phyloP scores from a whole-genome alignment of 2,113 vertebrate genomes.

The Corvus cornix region DNA sequence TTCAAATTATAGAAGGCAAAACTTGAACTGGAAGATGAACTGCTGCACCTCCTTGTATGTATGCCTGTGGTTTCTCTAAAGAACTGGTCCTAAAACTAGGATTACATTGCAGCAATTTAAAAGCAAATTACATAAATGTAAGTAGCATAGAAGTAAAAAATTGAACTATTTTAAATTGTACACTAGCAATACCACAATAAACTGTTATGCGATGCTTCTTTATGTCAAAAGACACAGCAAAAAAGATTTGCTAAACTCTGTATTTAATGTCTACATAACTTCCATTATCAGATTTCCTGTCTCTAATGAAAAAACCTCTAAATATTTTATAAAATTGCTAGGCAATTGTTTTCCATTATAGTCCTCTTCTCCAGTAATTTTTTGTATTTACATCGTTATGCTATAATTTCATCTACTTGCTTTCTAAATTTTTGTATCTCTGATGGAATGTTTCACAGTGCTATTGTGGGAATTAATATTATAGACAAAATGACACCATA shows the following conservation, averaged over 20 bases:
- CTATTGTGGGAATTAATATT: background rate
- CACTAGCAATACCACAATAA: background rate
- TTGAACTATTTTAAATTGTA: background rate
- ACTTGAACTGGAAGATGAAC: background rate
- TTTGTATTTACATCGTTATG: background rate
- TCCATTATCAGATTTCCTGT: background rate
- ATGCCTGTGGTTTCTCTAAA: background rate
- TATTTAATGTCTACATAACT: background rate
- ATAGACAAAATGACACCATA: background rate
- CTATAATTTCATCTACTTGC: background rate
- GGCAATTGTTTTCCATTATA: background rate
- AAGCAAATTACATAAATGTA: background rate
- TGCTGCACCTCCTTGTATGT: background rate
- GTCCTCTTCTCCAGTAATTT: background rate
- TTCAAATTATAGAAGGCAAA: background rate
- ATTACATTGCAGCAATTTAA: background rate
- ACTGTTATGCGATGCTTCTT: background rate
- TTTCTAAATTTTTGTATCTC: background rate
- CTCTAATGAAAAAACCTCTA: background rate
- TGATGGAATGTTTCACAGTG: background rate
- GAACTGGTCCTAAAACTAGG: background rate
- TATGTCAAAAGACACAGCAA: background rate
- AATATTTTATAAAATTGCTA: background rate
- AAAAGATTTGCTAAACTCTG: background rate
- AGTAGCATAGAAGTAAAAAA: background rate